Conservation (phyloP, 2,797 vertebrate species). For the Sternotherus odoratus region DNA sequence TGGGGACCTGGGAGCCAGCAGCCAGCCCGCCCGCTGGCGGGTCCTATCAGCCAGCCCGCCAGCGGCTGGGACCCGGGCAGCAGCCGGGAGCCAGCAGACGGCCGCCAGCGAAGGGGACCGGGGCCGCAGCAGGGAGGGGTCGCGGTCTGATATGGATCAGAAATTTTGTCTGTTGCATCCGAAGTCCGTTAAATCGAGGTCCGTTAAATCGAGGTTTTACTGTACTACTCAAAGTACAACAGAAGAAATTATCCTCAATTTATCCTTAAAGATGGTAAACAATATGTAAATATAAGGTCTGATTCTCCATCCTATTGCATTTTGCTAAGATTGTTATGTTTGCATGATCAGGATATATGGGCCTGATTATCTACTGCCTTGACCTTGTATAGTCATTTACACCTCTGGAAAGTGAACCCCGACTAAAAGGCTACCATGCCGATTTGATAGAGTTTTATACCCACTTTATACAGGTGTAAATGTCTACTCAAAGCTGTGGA, state of each 20-base stretch:
- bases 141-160: too few species aligned
- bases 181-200: too few species aligned
- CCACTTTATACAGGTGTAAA: background rate
- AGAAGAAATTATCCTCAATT: background rate
- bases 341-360: background rate
- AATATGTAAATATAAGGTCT: background rate
- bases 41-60: too few species aligned
- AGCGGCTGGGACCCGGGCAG: too few species aligned
- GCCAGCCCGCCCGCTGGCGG: too few species aligned
- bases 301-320: background rate
- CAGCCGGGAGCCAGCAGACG: too few species aligned
- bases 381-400: background rate
- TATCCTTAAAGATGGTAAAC: background rate
- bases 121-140: too few species aligned
- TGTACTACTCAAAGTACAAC: background rate
- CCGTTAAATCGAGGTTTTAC: too few species aligned
- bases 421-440: background rate
- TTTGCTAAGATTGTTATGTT: background rate
- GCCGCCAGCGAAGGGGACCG: too few species aligned
- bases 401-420: background rate
- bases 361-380: slow-evolving; percentile 3
- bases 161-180: too few species aligned
- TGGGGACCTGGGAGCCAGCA: too few species aligned
- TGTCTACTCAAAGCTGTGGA: background rate
- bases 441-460: background rate